Evolutionary conservation across 2,888 invertebrate species (phyloP).

Genomic region (Copidosoma aretas): DNA sequence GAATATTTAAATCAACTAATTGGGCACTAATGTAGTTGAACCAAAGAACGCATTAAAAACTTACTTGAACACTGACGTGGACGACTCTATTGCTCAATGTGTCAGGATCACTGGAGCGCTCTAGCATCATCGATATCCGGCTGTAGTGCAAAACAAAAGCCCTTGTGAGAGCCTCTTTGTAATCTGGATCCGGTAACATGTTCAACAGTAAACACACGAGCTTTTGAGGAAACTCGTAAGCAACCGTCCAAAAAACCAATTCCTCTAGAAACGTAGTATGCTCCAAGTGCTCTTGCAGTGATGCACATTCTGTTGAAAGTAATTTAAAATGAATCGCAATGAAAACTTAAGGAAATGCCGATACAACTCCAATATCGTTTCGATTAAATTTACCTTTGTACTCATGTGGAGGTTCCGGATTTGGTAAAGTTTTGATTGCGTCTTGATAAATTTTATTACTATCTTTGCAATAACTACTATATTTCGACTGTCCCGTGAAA

Average conservation of each 20-base stretch:
- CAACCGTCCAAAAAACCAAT: slow-evolving; percentile 97
- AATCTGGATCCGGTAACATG: slow-evolving; percentile 93
- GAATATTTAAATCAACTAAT: too few relatives aligned
- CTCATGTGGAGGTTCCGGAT: slow-evolving; percentile 74
- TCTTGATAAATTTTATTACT: slow-evolving; percentile 80
- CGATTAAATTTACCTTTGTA: slow-evolving; percentile 67
- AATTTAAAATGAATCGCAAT: neutral
- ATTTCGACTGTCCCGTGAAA: slow-evolving; percentile 67
- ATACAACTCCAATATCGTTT: too few relatives aligned
- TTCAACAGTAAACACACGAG: slow-evolving; percentile 93
- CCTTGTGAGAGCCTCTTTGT: slow-evolving; percentile 92
- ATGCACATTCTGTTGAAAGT: slow-evolving; percentile 69
- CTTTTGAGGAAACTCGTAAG: slow-evolving; percentile 96
- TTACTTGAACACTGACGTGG: slow-evolving; percentile 86
- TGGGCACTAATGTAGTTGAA: too few relatives aligned
- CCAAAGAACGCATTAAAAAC: neutral
- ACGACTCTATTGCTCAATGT: slow-evolving; percentile 94
- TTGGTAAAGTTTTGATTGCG: slow-evolving; percentile 81
- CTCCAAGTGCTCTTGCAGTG: slow-evolving; percentile 77
- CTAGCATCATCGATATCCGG: slow-evolving; percentile 89
- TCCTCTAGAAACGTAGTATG: slow-evolving; percentile 91
- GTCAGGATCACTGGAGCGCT: slow-evolving; percentile 85
- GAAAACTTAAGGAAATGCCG: neutral
- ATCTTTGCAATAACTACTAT: slow-evolving; percentile 75
- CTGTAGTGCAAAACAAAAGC: slow-evolving; percentile 97